Base-by-base conservation (phyloP, 1,140 invertebrate species). In the Chionoecetes opilio region DNA sequence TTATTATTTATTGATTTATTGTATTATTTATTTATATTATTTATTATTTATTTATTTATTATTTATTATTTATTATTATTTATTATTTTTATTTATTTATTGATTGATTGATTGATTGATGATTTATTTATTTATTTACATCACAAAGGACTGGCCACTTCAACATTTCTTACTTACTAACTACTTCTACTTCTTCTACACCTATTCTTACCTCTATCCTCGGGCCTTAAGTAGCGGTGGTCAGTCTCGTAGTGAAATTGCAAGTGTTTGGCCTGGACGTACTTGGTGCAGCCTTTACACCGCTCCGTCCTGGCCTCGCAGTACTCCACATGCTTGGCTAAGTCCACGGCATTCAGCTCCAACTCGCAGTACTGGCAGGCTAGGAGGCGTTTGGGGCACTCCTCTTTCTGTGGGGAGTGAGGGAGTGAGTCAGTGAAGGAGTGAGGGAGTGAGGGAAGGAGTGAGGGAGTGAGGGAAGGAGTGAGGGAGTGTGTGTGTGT, bases 301-400 rank as follows among this genome's bases (percentile, higher is more conserved):
- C 97, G 97, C 96, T 98, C 98, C 6, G 98, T 98, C 89, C 98
- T 97, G 63, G 97, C 97, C 14, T 98, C 98, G 97, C 98, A 98
- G 96, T 98, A 98, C 53, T 97, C 97, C 96, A 98, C 97, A 96
- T 98, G 98, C 8, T 97, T 97, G 0, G 97, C 97, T 32, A 98
- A 94, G 32, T 98, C 97, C 41, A 97, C 96, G n/a, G 97, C 97
- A 0, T 97, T 97, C 11, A 98, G 95, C 94, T 98, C 98, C 90
- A 98, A 96, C 92, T 98, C 97, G 96, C 98, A 98, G 96, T 97
- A 98, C 95, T 97, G 97, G 96, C 98, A 98, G 3, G 97, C 96
- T 38, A 97, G 96, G 88, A 96, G 96, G 35, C 97, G 96, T 87
- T 97, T 97, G 0, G 96, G 88, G 95, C 97, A 97, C 29, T 96